Base-by-base conservation (phyloP, 1,140 invertebrate genomes). In the Musca vetustissima region DNA sequence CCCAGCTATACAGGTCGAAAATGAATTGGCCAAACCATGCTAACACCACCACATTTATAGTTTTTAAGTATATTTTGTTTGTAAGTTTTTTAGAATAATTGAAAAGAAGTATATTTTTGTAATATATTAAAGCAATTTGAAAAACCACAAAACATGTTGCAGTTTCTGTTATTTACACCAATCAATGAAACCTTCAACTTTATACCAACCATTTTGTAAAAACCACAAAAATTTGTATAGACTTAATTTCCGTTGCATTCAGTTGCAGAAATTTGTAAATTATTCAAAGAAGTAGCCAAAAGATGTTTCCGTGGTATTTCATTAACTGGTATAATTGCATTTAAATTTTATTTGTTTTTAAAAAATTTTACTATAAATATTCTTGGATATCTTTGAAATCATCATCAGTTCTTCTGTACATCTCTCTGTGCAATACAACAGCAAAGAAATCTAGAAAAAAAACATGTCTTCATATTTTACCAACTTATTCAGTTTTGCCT, bases 21-120 rank as follows among this genome's bases (percentile, higher is more conserved):
- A 71, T 9, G 76, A 79, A 64, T 19, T 78, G 19, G 78, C 80
- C 13, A 80, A 75, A 69, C 52, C 64, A 36, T 61, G 69, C 25
- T 72, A 43, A 66, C 9, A 21, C 9, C 28, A 28, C 6, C 1
- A 28, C n/a, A 7, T 19, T n/a, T n/a, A n/a, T 43, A 43, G 36
- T 64, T 64, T 57, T 28, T 57, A 57, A 57, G 53, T 57, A 57
- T 28, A 4, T 22, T 50, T 1, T 50, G 2, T 50, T 2, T 19
- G 15, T 19, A 28, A 25, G 9, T 57, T 57, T n/a, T n/a, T n/a
- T 57, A 57, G 53, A 19, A n/a, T 57, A 57, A 57, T 28, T 32
- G 36, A 43, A 43, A 13, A n/a, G n/a, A n/a, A 53, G 24, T 57
- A 57, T 57, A 57, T 57, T 57, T 57, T 57, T 57, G 15, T 57